Conservation (phyloP, 2,888 invertebrate genomes). For the Tetranychus truncatus region DNA sequence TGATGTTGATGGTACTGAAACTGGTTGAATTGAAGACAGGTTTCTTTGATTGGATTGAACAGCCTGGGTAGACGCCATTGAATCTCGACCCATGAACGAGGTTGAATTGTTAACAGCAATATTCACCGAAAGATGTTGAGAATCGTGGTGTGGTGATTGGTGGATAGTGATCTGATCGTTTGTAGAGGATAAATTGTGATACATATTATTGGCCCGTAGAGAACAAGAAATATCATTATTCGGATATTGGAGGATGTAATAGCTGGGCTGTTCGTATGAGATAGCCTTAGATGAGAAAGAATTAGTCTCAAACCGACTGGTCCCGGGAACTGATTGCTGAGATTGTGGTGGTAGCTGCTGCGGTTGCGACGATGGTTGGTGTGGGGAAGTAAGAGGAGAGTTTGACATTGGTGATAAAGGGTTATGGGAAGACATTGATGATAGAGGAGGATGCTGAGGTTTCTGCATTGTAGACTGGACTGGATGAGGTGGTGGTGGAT, state of each 20-base stretch:
- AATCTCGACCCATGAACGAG: background rate
- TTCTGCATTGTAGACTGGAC: background rate
- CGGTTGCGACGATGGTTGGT: background rate
- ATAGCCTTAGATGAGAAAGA: background rate
- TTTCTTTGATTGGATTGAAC: background rate
- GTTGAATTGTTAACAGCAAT: background rate
- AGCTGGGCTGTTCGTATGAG: background rate
- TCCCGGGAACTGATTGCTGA: background rate
- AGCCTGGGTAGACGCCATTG: background rate
- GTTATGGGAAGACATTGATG: background rate
- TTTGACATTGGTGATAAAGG: background rate
- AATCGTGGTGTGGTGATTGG: background rate
- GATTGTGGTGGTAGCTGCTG: conserved; percentile 12
- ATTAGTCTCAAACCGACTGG: conserved; percentile 1
- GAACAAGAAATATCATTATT: background rate
- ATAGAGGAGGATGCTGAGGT: background rate
- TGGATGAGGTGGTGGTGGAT: background rate
- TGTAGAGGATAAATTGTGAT: background rate
- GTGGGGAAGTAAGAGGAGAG: background rate
- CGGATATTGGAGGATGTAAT: background rate
- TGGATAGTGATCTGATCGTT: background rate
- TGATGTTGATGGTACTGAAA: background rate
- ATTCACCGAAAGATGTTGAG: background rate
- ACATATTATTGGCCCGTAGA: background rate
- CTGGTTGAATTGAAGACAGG: background rate